Evolutionary conservation across 2,797 vertebrate species (phyloP), one percentile per base, ranked within the genome.

Genomic region (Pangasius djambal): DNA sequence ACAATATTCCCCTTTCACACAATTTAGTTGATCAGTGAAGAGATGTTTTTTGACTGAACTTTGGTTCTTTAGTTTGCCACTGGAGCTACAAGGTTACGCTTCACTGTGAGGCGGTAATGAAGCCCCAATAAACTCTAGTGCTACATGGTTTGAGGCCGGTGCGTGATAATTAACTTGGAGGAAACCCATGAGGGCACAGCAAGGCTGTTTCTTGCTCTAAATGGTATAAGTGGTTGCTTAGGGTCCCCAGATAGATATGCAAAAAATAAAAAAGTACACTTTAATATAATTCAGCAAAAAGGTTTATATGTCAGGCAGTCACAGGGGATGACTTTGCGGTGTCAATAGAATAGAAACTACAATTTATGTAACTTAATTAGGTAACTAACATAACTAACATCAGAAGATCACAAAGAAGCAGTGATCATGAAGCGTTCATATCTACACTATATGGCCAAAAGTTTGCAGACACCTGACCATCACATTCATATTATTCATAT

Each of bases 141-240:
- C 44, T 50, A 50, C 7, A 67, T 50, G 28, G 82, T 50, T 67
- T 67, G 63, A 69, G 63, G 63, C 2, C 0, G 16, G 40, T 84
- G n/a, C 12, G n/a, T 84, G 63, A 31, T 50, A 67, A 67, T 84
- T n/a, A 67, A 67, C 83, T 15, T 69, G 63, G 25, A 48, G 40
- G 59, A 83, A 61, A 65, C 82, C 81, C 34, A n/a, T 1, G 59
- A 83, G 59, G 37, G 55, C 37, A 83, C 40, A n/a, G 25, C 55
- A 81, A 34, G 25, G 18, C 55, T 65, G 40, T 67, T 84, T 84
- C 82, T 48, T 84, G 37, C 37, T 67, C 18, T 83, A n/a, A 83
- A 83, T 3, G 15, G 25, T 40, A 34, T 59, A 77, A 77, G 74
- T 13, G 2, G 9, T 25, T 40, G 13, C 40, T 83, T n/a, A 83